phyloP scores from a whole-genome alignment of 2,888 invertebrate species.

The Balanococcus diminutus region DNA sequence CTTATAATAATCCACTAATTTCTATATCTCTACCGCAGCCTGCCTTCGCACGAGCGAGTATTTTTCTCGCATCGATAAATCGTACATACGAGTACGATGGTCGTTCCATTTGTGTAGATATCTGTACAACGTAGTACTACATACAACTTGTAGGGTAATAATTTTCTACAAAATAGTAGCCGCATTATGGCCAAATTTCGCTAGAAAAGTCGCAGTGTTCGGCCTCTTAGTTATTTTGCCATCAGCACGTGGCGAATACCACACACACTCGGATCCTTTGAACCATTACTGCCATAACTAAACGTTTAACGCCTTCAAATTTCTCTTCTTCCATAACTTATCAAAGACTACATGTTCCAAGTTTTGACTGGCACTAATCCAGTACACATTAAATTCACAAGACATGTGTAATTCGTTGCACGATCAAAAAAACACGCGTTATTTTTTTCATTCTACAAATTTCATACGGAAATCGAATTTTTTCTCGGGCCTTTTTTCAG shows the following conservation, averaged over 20 bases:
- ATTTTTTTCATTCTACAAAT: not conserved
- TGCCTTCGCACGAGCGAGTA: not conserved
- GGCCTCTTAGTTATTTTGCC: too few relatives aligned
- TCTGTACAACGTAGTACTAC: too few relatives aligned
- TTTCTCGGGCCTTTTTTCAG: not conserved
- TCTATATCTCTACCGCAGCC: not conserved
- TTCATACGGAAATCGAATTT: not conserved
- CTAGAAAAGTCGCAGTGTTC: not conserved
- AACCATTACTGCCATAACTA: not conserved
- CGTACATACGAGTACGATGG: not conserved
- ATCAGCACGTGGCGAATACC: not conserved
- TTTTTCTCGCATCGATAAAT: not conserved
- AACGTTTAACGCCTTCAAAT: not conserved
- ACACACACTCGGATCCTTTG: not conserved
- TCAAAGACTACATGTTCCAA: not conserved
- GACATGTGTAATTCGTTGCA: too few relatives aligned
- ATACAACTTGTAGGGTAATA: not conserved
- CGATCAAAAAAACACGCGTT: too few relatives aligned
- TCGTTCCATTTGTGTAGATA: too few relatives aligned
- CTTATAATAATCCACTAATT: not conserved
- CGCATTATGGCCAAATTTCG: conserved; percentile 8
- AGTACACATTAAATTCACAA: not conserved
- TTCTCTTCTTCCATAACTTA: not conserved
- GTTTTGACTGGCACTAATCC: conserved; percentile 17
- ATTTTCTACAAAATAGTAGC: not conserved